Base-by-base conservation (phyloP, 2,888 invertebrate genomes). In the Papilio gigon region DNA sequence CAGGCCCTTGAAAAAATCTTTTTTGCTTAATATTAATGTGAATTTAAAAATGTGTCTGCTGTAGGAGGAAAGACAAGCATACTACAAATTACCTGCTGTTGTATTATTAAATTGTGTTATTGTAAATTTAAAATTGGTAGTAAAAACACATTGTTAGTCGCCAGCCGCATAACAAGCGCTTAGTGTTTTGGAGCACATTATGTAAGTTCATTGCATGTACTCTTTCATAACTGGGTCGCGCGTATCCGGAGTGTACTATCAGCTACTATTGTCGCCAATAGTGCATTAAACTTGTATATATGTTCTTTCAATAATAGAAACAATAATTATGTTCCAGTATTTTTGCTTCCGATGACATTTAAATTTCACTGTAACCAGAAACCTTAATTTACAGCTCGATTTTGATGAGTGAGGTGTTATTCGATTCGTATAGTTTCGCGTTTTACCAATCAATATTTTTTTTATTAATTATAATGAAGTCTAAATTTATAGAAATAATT, bases 201-300 rank as follows among this genome's bases (percentile, higher is more conserved):
- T 75, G 70, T 73, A 76, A 72, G 71, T 73, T 73, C 67, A 73
- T 71, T 71, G 44, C 65, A 74, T 71, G 72, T 73, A 74, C 62
- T 76, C 40, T 61, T 33, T 63, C 12, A 71, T 70, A 88, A 85
- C 80, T 88, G 78, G 90, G 89, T 85, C 89, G 84, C 81, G 81
- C 82, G 84, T 88, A 84, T 87, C 88, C 86, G 88, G 87, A 85
- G 84, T 79, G 82, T 77, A 77, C 80, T 84, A 84, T 86, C 83
- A 76, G 77, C 73, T 76, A 75, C 78, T 78, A 82, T 76, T 76
- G 80, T 78, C 77, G 75, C 79, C 78, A 80, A 84, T 85, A 84
- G 76, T 83, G 84, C 82, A 83, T 81, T 81, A 78, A 80, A 83
- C 77, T 80, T 65, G 30, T 59, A 47, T 69, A 35, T 60, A 37